Base-by-base conservation (phyloP, 2,888 invertebrate genomes). In the Caenorhabditis auriculariae region DNA sequence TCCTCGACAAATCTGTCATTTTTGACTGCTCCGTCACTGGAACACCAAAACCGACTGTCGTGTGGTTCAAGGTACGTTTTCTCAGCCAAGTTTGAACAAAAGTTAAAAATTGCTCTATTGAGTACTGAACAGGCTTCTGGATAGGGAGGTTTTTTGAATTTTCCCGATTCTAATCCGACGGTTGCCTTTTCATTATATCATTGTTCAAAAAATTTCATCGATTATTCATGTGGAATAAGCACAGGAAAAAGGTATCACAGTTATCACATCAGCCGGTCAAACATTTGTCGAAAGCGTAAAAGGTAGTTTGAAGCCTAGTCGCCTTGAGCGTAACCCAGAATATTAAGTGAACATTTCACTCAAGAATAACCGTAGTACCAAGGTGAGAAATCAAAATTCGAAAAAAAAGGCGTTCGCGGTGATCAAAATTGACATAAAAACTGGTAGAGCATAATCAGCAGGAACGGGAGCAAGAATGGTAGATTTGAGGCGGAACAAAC, bases 21-120 rank as follows among this genome's bases (percentile, higher is more conserved):
- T 76, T 88, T 17, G 84, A 85, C 0, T 88, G 88, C 78, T 66
- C 78, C 0, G 85, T 84, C 0, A 66, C 66, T 4, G 88, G 87
- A 0, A 76, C 82, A 0, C 88, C 88, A 0, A 41, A 69, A 1
- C 87, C 88, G 0, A 64, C 71, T 0, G 78, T 87, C 3, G 72
- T 72, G 2, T 88, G 88, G 88, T 66, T 77, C 2, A 82, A 83
- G 76, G 82, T 82, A 26, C 54, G 65, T 42, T 17, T 19, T 43
- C 24, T 5, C 4, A 43, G 43, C 3, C 4, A n/a, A 24, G 24
- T 4, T 6, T 43, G 21, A 28, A 41, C 15, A n/a, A 49, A 39
- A 38, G 9, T 32, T 32, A 32, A n/a, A n/a, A n/a, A n/a, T n/a
- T n/a, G n/a, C n/a, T n/a, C n/a, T n/a, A n/a, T n/a, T n/a, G n/a